These are phyloP conservation scores for Macquaria australasica DNA, from an alignment of 2,113 vertebrate genomes.

Conservation along the genomic window DNA sequence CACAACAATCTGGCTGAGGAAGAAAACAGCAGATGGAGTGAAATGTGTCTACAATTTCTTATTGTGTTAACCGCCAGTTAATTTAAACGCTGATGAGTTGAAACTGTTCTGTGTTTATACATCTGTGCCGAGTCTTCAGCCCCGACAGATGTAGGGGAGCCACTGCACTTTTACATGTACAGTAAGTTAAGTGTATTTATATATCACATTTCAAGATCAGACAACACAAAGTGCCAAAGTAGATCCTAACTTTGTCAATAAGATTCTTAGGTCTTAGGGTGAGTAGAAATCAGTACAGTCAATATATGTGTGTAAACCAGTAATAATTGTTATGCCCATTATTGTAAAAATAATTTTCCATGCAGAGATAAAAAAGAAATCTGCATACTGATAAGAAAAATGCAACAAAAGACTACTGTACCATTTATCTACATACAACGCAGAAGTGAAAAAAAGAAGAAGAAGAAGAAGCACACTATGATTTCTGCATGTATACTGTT, in stretches of 20 bases:
- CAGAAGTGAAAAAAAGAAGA: slow-evolving; percentile 52
- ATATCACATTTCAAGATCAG: not conserved
- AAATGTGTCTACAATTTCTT: not conserved
- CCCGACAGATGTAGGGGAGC: not conserved
- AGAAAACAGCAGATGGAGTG: not conserved
- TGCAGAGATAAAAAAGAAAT: not conserved
- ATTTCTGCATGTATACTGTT: not conserved
- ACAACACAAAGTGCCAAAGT: not conserved
- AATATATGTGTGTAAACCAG: not conserved
- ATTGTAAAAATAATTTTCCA: not conserved
- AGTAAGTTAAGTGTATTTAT: not conserved
- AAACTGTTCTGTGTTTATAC: slow-evolving; percentile 12
- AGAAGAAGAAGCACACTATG: too few relatives aligned
- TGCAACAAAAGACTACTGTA: not conserved
- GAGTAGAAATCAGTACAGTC: not conserved
- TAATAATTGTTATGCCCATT: not conserved
- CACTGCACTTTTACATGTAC: not conserved
- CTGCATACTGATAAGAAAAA: not conserved
- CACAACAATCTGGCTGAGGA: not conserved
- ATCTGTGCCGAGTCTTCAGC: not conserved
- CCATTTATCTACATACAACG: slow-evolving; percentile 11
- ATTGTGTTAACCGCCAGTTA: not conserved
- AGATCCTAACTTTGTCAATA: not conserved
- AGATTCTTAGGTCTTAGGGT: too few relatives aligned
- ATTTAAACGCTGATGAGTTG: not conserved